Evolutionary conservation across 2,113 vertebrate genomes (phyloP).

Genomic region (Verasper variegatus): DNA sequence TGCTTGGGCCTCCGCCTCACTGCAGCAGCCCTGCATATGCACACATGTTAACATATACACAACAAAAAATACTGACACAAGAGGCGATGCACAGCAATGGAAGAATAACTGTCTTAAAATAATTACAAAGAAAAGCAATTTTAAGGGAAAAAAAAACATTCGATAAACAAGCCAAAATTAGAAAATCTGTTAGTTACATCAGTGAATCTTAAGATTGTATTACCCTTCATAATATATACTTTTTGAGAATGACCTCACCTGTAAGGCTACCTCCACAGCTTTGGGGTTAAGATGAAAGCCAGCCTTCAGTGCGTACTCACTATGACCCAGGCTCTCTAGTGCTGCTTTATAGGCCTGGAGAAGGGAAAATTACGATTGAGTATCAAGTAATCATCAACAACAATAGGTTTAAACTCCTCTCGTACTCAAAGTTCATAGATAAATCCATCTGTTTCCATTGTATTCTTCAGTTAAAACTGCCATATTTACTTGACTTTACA

Average conservation of each 20-base stretch:
- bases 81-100: neutral
- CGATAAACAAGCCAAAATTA: neutral
- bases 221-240: neutral
- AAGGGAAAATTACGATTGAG: neutral
- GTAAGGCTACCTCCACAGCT: slow-evolving; percentile 92
- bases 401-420: neutral
- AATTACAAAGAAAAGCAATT: too few relatives aligned
- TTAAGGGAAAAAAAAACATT: too few relatives aligned
- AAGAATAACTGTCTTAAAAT: neutral
- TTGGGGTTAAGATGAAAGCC: slow-evolving; percentile 98
- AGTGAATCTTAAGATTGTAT: neutral
- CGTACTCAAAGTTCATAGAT: neutral
- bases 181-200: too few relatives aligned
- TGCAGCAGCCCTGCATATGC: slow-evolving; percentile 90
- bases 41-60: slow-evolving; percentile 20
- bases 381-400: too few relatives aligned
- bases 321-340: slow-evolving; percentile 95
- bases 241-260: slow-evolving; percentile 82
- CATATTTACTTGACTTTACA: neutral
- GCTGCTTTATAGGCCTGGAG: slow-evolving; percentile 93
- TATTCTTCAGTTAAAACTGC: too few relatives aligned
- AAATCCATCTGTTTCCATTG: neutral
- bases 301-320: slow-evolving; percentile 97
- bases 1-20: slow-evolving; percentile 97
- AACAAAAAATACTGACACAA: neutral